These are phyloP conservation scores for Agelastica alni DNA, from an alignment of 2,888 invertebrate genomes.

Conservation along the genomic window DNA sequence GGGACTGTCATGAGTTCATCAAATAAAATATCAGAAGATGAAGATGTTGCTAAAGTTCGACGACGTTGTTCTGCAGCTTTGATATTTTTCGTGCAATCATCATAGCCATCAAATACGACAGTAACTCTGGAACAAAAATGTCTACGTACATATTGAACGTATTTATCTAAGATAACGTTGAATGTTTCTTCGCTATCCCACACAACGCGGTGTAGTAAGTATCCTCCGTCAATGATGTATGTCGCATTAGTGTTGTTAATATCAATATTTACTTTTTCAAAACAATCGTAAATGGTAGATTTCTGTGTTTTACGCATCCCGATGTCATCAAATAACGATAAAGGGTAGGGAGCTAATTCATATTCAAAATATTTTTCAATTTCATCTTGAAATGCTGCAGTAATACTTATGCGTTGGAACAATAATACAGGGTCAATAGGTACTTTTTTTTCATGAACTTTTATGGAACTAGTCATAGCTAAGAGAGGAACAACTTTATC, in stretches of 20 bases:
- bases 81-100: not conserved
- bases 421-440: constrained; percentile 11
- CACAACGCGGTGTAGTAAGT: constrained; percentile 8
- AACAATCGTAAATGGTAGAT: no score
- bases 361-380: no score
- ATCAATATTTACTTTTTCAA: constrained; percentile 7
- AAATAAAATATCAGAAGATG: no score
- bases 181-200: constrained; percentile 7
- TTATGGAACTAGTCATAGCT: constrained; percentile 7
- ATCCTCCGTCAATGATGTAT: constrained; percentile 12
- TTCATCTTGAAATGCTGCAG: not conserved
- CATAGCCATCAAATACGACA: no score
- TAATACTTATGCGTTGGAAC: constrained; percentile 14
- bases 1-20: no score
- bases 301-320: constrained; percentile 6
- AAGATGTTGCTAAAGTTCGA: no score
- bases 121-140: not conserved
- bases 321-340: no score
- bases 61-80: no score
- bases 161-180: no score
- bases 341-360: no score
- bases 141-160: not conserved
- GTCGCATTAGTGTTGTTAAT: constrained; percentile 10
- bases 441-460: constrained; percentile 13
- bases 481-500: no score